Conservation (phyloP, 1,140 invertebrate genomes). For the Coelopa frigida region DNA sequence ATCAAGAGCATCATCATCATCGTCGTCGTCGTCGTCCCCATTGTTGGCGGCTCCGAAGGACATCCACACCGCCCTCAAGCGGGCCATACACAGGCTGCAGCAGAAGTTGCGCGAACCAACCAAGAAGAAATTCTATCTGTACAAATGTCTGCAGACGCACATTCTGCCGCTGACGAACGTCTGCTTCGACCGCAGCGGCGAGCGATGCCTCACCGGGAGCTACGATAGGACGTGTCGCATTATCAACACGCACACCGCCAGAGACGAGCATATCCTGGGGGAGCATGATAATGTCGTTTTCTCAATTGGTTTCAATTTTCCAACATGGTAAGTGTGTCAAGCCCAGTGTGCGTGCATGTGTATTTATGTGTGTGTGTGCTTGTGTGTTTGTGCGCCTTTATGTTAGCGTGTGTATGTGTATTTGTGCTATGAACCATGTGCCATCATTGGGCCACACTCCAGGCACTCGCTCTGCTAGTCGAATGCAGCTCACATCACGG, state of each 20-base stretch:
- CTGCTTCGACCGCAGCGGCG: slow-evolving; percentile 62
- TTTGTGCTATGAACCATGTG: no score
- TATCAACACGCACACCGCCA: slow-evolving; percentile 67
- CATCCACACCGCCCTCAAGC: slow-evolving; percentile 37
- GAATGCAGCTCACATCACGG: no score
- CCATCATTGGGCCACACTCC: no score
- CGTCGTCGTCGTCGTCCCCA: slow-evolving; percentile 5
- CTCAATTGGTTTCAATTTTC: slow-evolving; percentile 68
- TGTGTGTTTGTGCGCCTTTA: no score
- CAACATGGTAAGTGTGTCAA: slow-evolving; percentile 57
- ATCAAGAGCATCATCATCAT: no score
- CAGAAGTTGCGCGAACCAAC: slow-evolving; percentile 48
- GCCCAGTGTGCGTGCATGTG: no score
- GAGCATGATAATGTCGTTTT: slow-evolving; percentile 78
- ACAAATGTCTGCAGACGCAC: slow-evolving; percentile 65
- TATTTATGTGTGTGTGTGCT: no score
- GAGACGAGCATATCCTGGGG: slow-evolving; percentile 58
- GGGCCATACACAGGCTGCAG: slow-evolving; percentile 48
- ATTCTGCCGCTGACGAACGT: slow-evolving; percentile 73
- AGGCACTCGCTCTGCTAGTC: no score
- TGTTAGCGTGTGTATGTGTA: no score
- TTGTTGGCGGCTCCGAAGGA: slow-evolving; percentile 20
- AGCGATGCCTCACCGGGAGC: slow-evolving; percentile 72
- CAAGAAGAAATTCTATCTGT: slow-evolving; percentile 57
- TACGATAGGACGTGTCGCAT: slow-evolving; percentile 81